Evolutionary conservation across 2,888 invertebrate genomes (phyloP).

Genomic region (Lasiommata megera): DNA sequence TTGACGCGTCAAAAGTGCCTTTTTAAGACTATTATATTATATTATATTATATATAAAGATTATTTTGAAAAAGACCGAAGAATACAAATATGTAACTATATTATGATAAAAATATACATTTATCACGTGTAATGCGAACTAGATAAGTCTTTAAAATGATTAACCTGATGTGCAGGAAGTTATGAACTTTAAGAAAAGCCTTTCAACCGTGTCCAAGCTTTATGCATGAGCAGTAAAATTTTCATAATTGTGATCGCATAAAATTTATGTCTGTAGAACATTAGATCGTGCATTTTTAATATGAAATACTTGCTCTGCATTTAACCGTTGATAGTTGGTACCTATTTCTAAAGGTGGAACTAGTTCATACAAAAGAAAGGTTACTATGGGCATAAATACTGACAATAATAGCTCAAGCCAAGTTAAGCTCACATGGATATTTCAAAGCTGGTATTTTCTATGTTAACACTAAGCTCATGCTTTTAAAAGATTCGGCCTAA

Average conservation of each 20-base stretch:
- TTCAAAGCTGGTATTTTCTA: no score
- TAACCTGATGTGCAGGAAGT: constrained; percentile 46
- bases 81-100: no score
- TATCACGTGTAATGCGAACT: not conserved
- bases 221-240: constrained; percentile 56
- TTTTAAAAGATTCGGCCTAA: no score
- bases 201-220: constrained; percentile 52
- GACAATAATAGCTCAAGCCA: no score
- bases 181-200: constrained; percentile 58
- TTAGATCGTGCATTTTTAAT: constrained; percentile 7
- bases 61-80: no score
- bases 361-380: not conserved
- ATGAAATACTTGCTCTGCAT: not conserved
- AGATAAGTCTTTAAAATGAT: constrained; percentile 48
- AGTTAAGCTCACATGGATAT: no score
- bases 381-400: not conserved
- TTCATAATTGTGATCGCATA: constrained; percentile 45
- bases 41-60: no score
- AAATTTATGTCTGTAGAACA: constrained; percentile 29
- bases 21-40: no score
- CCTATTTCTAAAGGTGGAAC: not conserved
- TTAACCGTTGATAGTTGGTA: not conserved
- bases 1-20: no score
- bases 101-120: not conserved
- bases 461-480: no score